These are phyloP conservation scores for Lasaia peninsularis DNA, from an alignment of 1,140 invertebrate species.

Conservation along the genomic window DNA sequence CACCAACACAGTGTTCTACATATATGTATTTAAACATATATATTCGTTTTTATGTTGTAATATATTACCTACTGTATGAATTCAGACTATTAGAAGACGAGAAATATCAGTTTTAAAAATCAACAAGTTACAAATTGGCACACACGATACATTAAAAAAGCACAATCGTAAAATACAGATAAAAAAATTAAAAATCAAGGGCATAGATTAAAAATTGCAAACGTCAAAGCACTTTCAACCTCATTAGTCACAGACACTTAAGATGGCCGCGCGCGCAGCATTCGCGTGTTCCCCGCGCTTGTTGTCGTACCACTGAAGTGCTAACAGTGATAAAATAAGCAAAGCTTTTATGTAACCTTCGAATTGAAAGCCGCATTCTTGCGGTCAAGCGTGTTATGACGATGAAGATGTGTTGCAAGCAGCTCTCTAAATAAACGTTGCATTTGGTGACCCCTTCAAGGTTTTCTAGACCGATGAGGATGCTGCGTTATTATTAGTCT, in stretches of 20 bases:
- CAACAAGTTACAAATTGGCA: background rate
- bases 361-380: constrained; percentile 68
- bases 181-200: background rate
- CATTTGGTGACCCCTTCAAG: constrained; percentile 53
- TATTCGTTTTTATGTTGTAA: too few relatives aligned
- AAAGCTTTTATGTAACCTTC: constrained; percentile 73
- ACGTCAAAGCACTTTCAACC: constrained; percentile 32
- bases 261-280: constrained; percentile 34
- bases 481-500: background rate
- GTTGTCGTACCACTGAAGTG: constrained; percentile 55
- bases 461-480: constrained; percentile 22
- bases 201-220: constrained; percentile 10
- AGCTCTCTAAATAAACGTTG: constrained; percentile 34
- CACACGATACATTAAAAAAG: background rate
- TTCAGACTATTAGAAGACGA: too few relatives aligned
- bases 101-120: background rate
- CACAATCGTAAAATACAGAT: background rate
- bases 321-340: constrained; percentile 54
- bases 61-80: too few relatives aligned
- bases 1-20: too few relatives aligned
- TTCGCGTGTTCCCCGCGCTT: constrained; percentile 49
- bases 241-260: constrained; percentile 43
- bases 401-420: constrained; percentile 56
- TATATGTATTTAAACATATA: too few relatives aligned
- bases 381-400: constrained; percentile 58